Evolutionary conservation across 1,140 invertebrate species (phyloP), one percentile per base, ranked within the genome.

Genomic region (Drosophila obscura): DNA sequence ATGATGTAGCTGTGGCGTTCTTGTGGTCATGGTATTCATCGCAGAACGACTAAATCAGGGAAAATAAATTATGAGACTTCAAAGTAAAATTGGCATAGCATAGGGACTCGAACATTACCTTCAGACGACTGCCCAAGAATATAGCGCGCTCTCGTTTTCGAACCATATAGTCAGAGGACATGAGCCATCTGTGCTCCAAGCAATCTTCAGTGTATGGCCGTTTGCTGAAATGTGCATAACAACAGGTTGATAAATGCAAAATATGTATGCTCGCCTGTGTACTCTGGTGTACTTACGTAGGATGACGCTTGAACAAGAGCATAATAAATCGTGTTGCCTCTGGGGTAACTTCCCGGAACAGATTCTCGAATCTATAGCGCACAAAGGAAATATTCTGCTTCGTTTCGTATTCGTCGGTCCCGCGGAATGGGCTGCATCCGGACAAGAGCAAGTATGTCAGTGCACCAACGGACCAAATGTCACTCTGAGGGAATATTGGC

Each of bases 381-480:
- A 99, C 97, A 93, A 96, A 98, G 31, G 95, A 94, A 63, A 99
- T 97, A 92, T 99, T 99, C 85, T 97, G 95, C 66, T 95, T 94
- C 0, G 97, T 98, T 91, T 99, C 97, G 24, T 95, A 94, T 51
- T 96, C 95, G 73, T 95, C 95, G 22, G 94, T 93, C 5, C 97
- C 98, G 51, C 94, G 93, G 95, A 99, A 99, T 35, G 99, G 98
- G 39, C 98, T 97, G 8, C 95, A 95, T 8, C 99, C 99, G 11
- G 97, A 98, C 35, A 99, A 92, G 91, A 99, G 93, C n/a, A 99
- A 94, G 93, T 99, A 99, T 2, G 96, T 94, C 0, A 99, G 92
- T 5, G 98, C 97, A 22, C 97, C 99, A 22, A 99, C 93, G 51
- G 96, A 96, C 99, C 99, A 99, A 75, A 99, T 96, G 92, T 99